Conservation (phyloP, 2,113 vertebrate genomes). For the Corydoras maculifer region DNA sequence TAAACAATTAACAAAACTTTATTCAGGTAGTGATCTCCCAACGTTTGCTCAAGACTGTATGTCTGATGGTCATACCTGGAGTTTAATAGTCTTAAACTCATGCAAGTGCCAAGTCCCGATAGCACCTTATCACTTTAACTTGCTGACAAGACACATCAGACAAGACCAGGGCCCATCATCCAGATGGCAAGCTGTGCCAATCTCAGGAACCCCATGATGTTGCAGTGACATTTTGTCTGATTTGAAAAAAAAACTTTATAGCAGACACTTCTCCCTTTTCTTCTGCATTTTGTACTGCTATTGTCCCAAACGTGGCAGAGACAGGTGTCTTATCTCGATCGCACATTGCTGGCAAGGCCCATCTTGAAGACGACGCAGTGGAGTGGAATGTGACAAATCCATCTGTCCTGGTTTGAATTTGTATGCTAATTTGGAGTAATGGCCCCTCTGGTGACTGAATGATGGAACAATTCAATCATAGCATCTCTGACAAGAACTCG, state of each 20-base stretch:
- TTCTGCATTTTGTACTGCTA: constrained; percentile 25
- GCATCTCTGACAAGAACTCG: constrained; percentile 67
- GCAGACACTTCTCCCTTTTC: constrained; percentile 55
- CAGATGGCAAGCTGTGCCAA: constrained; percentile 49
- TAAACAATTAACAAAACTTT: no score
- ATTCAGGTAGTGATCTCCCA: no score
- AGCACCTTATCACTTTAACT: neutral
- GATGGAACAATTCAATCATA: constrained; percentile 75
- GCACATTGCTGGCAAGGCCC: constrained; percentile 63
- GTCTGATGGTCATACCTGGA: neutral
- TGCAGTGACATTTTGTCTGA: constrained; percentile 20
- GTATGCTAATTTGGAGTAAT: constrained; percentile 81
- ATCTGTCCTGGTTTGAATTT: constrained; percentile 78
- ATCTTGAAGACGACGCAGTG: constrained; percentile 66
- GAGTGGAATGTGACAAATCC: constrained; percentile 76
- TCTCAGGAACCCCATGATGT: constrained; percentile 54
- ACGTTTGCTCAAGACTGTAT: neutral
- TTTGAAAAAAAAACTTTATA: constrained; percentile 55
- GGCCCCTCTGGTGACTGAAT: constrained; percentile 73
- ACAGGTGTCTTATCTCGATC: constrained; percentile 75
- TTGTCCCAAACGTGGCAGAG: constrained; percentile 50
- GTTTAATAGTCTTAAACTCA: neutral
- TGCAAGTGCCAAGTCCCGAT: neutral
- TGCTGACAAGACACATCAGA: neutral
- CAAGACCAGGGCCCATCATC: constrained; percentile 41